These are phyloP conservation scores for Palythoa caribaeorum DNA, from an alignment of 92 coral and sea anemone species.

Conservation along the genomic window DNA sequence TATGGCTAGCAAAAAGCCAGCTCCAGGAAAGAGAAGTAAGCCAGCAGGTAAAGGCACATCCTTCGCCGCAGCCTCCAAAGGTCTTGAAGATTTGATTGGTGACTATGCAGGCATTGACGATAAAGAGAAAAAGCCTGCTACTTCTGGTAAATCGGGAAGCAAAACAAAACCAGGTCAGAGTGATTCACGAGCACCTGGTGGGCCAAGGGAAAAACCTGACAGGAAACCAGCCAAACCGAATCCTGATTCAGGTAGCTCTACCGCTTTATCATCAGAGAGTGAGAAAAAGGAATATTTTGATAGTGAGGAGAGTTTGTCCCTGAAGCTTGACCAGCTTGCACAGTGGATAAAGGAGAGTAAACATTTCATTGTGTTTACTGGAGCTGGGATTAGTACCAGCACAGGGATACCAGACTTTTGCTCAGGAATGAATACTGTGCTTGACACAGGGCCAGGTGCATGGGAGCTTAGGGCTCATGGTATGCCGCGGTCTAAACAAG, in stretches of 20 bases:
- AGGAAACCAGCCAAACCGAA: slow-evolving; percentile 32
- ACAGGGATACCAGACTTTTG: slow-evolving; percentile 83
- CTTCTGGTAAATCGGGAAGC: neutral
- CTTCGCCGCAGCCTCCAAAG: slow-evolving; percentile 10
- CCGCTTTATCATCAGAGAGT: slow-evolving; percentile 25
- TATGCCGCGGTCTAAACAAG: slow-evolving; percentile 33
- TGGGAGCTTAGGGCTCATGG: slow-evolving; percentile 78
- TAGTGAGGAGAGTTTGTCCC: slow-evolving; percentile 56
- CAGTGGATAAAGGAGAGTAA: slow-evolving; percentile 74
- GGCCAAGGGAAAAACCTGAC: slow-evolving; percentile 5
- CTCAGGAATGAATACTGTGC: slow-evolving; percentile 81
- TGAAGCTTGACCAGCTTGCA: slow-evolving; percentile 60
- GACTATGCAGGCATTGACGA: neutral
- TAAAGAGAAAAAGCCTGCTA: neutral
- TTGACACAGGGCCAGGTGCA: slow-evolving; percentile 78
- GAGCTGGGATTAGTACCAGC: slow-evolving; percentile 87
- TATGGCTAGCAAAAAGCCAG: slow-evolving; percentile 30
- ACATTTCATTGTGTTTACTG: slow-evolving; percentile 79
- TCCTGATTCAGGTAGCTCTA: neutral
- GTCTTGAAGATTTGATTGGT: slow-evolving; percentile 9
- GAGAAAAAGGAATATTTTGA: slow-evolving; percentile 86
- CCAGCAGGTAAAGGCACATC: neutral
- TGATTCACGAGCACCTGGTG: neutral
- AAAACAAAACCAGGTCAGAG: neutral
- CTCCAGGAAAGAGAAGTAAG: neutral